Base-by-base conservation (phyloP, 2,797 vertebrate species). In the Lophotriccus pileatus region DNA sequence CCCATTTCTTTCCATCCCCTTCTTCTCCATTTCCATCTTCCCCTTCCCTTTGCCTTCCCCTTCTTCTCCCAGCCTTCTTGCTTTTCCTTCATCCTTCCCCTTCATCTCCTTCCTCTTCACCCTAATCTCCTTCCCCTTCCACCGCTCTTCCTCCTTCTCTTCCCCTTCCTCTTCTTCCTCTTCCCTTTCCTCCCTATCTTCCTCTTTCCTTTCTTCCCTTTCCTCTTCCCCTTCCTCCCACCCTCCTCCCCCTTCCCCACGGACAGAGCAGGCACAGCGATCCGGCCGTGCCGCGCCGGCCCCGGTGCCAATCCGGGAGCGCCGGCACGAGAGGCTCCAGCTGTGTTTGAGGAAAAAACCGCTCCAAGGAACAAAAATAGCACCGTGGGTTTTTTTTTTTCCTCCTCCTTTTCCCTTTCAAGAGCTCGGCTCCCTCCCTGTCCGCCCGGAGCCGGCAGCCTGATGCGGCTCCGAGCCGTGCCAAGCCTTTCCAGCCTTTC, bases 351-450 rank as follows among this genome's bases (percentile, higher is more conserved):
- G 89, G 77, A 37, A 70, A 93, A 89, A 96, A 36, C 1, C 0
- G 8, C 79, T 91, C 87, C 67, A 68, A 94, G 91, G 81, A 94
- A 87, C 84, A 84, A 84, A 94, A 95, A 93, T 90, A 92, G 81
- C 27, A 1, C 91, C 1, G 1, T 10, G 8, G 46, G 10, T 4
- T 13, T 30, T 34, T 39, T 36, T 7, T 9, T 3, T 0, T 50
- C 11, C 13, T 13, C 36, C 34, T 79, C 6, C 28, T 88, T 87
- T 89, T 84, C 67, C 81, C 84, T 92, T 84, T 89, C 64, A 68
- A 67, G 67, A 78, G 78, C 91, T 86, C 24, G 0, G 50, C 89
- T 92, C 63, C 27, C 28, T 89, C 82, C 41, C 73, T 74, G 87
- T 46, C 75, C 1, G 1, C 32, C 87, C 16, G 1, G 89, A 75